Evolutionary conservation across 2,113 vertebrate genomes (phyloP).

Genomic region (Megaceryle maxima): DNA sequence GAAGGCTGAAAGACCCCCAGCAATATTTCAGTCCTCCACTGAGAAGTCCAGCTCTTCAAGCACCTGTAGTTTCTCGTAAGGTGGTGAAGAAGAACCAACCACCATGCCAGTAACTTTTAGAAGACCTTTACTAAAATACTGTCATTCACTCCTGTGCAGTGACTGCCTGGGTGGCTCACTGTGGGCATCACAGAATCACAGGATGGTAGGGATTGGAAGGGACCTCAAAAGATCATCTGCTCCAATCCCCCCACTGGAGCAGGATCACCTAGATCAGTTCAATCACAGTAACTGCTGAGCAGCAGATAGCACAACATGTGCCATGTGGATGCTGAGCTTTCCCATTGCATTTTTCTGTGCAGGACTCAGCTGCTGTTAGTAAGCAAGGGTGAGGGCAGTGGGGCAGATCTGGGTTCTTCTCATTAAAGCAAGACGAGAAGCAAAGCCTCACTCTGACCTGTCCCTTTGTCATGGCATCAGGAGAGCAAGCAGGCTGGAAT

Average conservation of each 20-base stretch:
- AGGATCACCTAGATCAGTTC: too few relatives aligned
- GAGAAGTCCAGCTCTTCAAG: not conserved
- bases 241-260: too few relatives aligned
- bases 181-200: not conserved
- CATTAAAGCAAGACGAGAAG: not conserved
- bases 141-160: not conserved
- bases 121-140: not conserved
- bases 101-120: not conserved
- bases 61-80: not conserved
- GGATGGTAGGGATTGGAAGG: too few relatives aligned
- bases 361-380: not conserved
- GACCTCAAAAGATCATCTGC: too few relatives aligned
- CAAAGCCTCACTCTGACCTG: not conserved
- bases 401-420: not conserved
- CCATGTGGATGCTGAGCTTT: not conserved
- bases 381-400: not conserved
- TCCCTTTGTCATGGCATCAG: not conserved
- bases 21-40: not conserved
- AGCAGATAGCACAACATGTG: not conserved
- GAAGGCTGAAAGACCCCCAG: not conserved
- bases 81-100: not conserved
- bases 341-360: not conserved
- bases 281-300: not conserved
- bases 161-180: not conserved
- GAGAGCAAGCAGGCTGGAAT: not conserved